Conservation (phyloP, 2,113 vertebrate species). For the western clawed frog (Xenopus tropicalis) region DNA sequence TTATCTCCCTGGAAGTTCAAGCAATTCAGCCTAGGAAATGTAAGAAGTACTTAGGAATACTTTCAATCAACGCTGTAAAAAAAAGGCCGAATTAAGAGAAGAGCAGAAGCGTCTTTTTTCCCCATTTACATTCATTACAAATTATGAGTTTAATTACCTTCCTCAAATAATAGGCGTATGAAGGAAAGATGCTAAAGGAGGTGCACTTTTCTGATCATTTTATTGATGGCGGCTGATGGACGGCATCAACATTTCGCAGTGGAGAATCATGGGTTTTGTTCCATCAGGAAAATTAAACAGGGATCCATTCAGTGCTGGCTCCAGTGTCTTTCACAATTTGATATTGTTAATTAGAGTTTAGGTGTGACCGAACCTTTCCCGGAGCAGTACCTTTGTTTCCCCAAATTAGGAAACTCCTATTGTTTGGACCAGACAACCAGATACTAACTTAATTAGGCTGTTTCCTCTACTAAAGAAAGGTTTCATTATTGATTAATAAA, state of each 20-base stretch:
- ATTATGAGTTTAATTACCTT: constrained; percentile 79
- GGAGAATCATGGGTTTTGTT: constrained; percentile 85
- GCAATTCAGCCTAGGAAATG: constrained; percentile 58
- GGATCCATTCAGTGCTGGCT: too few species aligned
- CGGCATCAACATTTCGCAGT: constrained; percentile 83
- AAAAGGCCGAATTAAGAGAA: constrained; percentile 65
- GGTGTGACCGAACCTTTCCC: too few species aligned
- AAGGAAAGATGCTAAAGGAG: constrained; percentile 65
- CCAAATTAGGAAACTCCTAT: too few species aligned
- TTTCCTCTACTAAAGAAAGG: too few species aligned
- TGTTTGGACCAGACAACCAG: too few species aligned
- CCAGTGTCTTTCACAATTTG: too few species aligned
- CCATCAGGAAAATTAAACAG: constrained; percentile 87
- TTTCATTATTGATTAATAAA: too few species aligned
- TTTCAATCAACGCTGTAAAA: constrained; percentile 69
- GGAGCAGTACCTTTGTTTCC: too few species aligned
- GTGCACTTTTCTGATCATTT: constrained; percentile 72
- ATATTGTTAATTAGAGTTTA: too few species aligned
- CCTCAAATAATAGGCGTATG: constrained; percentile 68
- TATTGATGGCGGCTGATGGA: constrained; percentile 85
- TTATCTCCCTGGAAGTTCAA: constrained; percentile 56
- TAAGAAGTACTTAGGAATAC: constrained; percentile 59
- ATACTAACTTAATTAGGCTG: too few species aligned
- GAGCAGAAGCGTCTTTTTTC: constrained; percentile 62
- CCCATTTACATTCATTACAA: constrained; percentile 80